These are phyloP conservation scores for Microtus montanus DNA, from an alignment of 2,113 vertebrate species.

Conservation along the genomic window DNA sequence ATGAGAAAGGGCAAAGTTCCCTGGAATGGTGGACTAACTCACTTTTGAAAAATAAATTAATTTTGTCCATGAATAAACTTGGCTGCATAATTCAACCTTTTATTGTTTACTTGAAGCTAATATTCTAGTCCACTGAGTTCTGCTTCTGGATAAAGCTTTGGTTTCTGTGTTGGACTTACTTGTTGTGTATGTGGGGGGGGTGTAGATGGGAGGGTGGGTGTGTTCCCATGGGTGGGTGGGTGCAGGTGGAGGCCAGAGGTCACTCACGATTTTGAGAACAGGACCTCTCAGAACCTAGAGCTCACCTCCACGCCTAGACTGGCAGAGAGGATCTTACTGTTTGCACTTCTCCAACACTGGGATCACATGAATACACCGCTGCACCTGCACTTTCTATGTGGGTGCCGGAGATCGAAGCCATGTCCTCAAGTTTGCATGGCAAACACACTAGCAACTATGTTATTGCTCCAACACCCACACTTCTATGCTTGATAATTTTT, in stretches of 20 bases:
- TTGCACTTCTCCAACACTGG: neutral
- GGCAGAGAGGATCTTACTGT: neutral
- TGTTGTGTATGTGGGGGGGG: neutral
- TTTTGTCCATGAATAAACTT: constrained; percentile 61
- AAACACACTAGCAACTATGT: neutral
- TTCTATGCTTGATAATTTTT: neutral
- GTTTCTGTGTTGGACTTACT: neutral
- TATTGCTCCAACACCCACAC: neutral
- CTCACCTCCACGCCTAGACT: neutral
- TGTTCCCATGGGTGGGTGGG: neutral
- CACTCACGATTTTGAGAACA: neutral
- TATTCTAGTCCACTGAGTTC: neutral
- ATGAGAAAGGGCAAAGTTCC: constrained; percentile 41
- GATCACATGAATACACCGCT: neutral
- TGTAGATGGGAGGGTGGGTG: no score
- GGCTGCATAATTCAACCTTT: neutral
- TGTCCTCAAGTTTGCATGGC: neutral
- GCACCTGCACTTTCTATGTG: neutral
- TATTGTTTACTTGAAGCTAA: neutral
- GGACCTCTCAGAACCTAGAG: neutral
- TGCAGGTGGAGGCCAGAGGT: neutral
- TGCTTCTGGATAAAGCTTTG: neutral
- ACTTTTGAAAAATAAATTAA: constrained; percentile 62
- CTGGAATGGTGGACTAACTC: constrained; percentile 51
- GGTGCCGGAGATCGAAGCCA: neutral